Base-by-base conservation (phyloP, 2,113 vertebrate genomes). In the Festucalex cinctus region DNA sequence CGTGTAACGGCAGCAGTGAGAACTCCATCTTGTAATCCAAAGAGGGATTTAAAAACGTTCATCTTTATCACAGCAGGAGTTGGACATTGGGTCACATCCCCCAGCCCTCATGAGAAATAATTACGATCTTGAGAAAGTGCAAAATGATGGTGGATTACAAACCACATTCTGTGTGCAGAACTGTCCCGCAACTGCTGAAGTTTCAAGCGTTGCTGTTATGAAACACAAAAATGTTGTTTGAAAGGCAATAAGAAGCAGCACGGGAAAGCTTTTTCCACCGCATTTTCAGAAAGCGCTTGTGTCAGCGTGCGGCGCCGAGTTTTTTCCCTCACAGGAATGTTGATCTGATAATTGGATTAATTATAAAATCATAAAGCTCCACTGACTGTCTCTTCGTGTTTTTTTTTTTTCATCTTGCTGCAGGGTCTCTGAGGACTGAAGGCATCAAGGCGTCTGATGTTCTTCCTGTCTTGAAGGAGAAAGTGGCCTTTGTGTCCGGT, bases 401-500 rank as follows among this genome's bases (percentile, higher is more conserved):
- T 19, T 46, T 44, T 49, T 26, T 24, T 24, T 44, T 13, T 35
- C 24, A 17, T 43, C 37, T 56, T 67, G 53, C 37, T 43, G 9
- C 90, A 99, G 97, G 96, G 63, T 95, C 96, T 70, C 93, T 95
- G 86, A 93, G 94, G 91, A 96, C 95, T 67, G 96, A 98, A 83
- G 95, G 94, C 79, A 92, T 99, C 86, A 99, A 95, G 93, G 96
- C 95, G 69, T 94, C 95, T 59, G 97, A 99, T 79, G 97, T 99
- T 62, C 94, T 98, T 78, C 93, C 95, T 35, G 94, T 95, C 81
- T 86, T 99, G 59, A 99, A 98, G 90, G 97, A 99, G 89, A 99
- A 99, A 90, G 94, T 99, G 69, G 97, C 97, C 85, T 98, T 98
- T 1, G 95, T 99, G 56, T 99, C 97, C 86, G 97, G 97, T 99